Conservation (phyloP, 2,888 invertebrate species). For the Entomobrya multifasciata region DNA sequence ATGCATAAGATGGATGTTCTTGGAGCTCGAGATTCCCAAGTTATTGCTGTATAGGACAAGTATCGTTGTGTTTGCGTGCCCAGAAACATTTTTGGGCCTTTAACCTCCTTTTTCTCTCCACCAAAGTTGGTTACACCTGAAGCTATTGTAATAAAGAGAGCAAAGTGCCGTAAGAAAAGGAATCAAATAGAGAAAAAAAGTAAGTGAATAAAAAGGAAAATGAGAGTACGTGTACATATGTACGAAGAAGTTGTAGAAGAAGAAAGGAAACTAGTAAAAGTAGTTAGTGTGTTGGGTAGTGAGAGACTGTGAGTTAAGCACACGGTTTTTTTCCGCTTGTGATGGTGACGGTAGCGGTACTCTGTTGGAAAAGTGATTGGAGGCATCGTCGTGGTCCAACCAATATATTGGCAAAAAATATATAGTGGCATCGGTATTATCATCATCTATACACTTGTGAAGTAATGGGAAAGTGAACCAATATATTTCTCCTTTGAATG, state of each 20-base stretch:
- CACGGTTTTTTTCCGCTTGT: background rate
- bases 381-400: constrained; percentile 63
- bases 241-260: background rate
- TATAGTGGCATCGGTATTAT: constrained; percentile 70
- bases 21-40: background rate
- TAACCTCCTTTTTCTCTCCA: constrained; percentile 32
- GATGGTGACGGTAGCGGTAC: background rate
- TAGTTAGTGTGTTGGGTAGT: background rate
- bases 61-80: constrained; percentile 20
- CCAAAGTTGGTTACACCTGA: constrained; percentile 50
- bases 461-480: constrained; percentile 65
- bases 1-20: background rate
- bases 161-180: constrained; percentile 51
- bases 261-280: background rate
- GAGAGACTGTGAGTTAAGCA: background rate
- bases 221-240: constrained; percentile 9
- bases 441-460: constrained; percentile 67
- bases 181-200: constrained; percentile 52
- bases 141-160: constrained; percentile 55
- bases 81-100: constrained; percentile 22
- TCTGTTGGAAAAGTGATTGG: constrained; percentile 57
- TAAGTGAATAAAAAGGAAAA: constrained; percentile 51
- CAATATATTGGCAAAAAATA: too few species aligned
- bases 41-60: background rate
- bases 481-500: constrained; percentile 49